Evolutionary conservation across 2,888 invertebrate genomes (phyloP), one percentile per base, ranked within the genome.

Genomic region (Parnassius mnemosyne): DNA sequence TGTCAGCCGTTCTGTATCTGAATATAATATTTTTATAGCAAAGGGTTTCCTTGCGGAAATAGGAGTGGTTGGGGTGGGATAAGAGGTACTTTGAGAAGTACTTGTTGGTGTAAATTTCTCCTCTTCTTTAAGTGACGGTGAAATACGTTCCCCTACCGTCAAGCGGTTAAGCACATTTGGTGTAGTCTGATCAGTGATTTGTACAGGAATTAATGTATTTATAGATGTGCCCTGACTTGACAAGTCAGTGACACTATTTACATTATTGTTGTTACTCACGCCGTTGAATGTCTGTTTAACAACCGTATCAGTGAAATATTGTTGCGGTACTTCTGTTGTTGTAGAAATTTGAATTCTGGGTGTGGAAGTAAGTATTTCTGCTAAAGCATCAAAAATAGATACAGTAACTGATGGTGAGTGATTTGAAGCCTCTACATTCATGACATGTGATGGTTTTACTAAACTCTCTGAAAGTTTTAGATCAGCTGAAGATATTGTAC

Each of bases 331-430:
- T 83, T 87, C 87, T 69, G 89, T 89, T 65, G 75, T 75, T 66
- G 90, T 84, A 68, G 89, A 78, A 78, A 84, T 83, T 66, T 71
- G 72, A 72, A 85, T 78, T 86, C 81, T 87, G 68, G 90, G 89
- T 81, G 92, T 91, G 57, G 92, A 92, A 69, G 91, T 92, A 71
- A 93, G 87, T 76, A 93, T 92, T 69, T 93, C 93, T 78, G 93
- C 92, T 80, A 93, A 77, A 79, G 93, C 93, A 83, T 92, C 92
- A 72, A 92, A 93, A 71, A 93, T 93, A 66, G 93, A 93, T 73
- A 93, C 87, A 70, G 93, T 93, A 72, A 92, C 92, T 73, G 92
- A 92, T 68, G 92, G 90, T 73, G 92, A 92, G 76, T 92, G 91
- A 68, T 92, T 84, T 74, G 92, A 89, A 65, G 92, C 92, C 79